A percentile compares a stretch with the other conserved stretches of the same genome.
Evolutionary conservation across 2,797 vertebrate species (phyloP).

Genomic region (Cephalopachus bancanus): DNA sequence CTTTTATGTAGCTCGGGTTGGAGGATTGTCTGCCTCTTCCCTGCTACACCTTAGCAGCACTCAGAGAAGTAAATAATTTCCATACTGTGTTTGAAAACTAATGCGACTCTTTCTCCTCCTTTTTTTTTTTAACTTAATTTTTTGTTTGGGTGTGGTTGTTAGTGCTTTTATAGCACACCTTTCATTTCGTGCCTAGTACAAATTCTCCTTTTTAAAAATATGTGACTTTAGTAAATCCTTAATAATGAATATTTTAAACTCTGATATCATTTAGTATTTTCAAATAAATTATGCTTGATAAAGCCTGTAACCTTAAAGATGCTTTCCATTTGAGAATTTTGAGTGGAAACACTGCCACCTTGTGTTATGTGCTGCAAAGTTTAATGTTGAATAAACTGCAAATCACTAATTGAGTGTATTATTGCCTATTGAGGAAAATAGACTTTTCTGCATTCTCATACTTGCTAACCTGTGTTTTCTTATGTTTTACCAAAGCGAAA

Average conservation of each 20-base stretch:
- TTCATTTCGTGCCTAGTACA: background rate
- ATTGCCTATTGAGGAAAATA: background rate
- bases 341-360: slow-evolving; percentile 60
- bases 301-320: background rate
- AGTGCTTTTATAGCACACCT: background rate
- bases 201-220: slow-evolving; percentile 13
- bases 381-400: background rate
- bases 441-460: background rate
- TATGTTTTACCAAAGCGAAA: slow-evolving; percentile 78
- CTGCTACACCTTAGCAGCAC: background rate
- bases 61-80: slow-evolving; percentile 17
- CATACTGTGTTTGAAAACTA: background rate
- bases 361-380: background rate
- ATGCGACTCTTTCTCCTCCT: background rate
- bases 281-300: slow-evolving; percentile 45
- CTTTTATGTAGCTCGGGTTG: background rate
- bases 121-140: slow-evolving; percentile 1
- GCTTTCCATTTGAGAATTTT: background rate
- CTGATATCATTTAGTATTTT: slow-evolving; percentile 36
- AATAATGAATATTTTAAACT: slow-evolving; percentile 42
- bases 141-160: background rate
- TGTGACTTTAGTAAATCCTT: slow-evolving; percentile 9
- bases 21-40: background rate
- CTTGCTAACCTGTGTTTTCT: slow-evolving; percentile 64
- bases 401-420: background rate